Conservation (phyloP, 2,888 invertebrate species). For the Portevinia maculata region DNA sequence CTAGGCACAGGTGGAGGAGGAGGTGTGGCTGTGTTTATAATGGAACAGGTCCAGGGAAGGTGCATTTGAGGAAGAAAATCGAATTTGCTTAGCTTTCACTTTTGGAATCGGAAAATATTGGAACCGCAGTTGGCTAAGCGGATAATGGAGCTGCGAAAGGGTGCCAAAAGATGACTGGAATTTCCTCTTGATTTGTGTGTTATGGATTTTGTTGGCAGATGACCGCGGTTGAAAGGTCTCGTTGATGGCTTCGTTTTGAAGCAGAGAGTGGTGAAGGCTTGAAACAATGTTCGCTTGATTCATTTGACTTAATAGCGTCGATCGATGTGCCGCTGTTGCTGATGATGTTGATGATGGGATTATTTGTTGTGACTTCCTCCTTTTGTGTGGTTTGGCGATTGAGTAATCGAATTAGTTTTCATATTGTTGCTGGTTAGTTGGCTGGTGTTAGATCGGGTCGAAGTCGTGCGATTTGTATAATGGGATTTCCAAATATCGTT, state of each 20-base stretch:
- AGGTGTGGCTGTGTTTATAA: slow-evolving; percentile 39
- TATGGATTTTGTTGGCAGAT: slow-evolving; percentile 45
- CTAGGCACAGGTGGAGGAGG: slow-evolving; percentile 48
- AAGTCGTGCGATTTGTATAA: slow-evolving; percentile 58
- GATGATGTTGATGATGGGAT: slow-evolving; percentile 58
- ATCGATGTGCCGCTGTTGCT: slow-evolving; percentile 57
- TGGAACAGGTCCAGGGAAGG: slow-evolving; percentile 59
- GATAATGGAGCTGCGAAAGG: slow-evolving; percentile 36
- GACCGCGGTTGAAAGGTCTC: slow-evolving; percentile 68
- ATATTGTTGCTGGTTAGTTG: slow-evolving; percentile 1
- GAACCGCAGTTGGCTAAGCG: not conserved
- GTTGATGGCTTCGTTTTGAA: slow-evolving; percentile 59
- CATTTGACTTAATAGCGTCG: slow-evolving; percentile 72
- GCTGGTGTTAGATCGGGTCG: slow-evolving; percentile 60
- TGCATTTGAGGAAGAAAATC: slow-evolving; percentile 49
- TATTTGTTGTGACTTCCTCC: slow-evolving; percentile 63
- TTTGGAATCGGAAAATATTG: slow-evolving; percentile 32
- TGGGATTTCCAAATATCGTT: slow-evolving; percentile 27
- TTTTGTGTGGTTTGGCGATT: slow-evolving; percentile 54
- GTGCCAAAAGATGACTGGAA: slow-evolving; percentile 62
- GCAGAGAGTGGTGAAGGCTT: slow-evolving; percentile 48
- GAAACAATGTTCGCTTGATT: slow-evolving; percentile 58
- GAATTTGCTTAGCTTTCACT: slow-evolving; percentile 71
- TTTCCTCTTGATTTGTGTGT: slow-evolving; percentile 58
- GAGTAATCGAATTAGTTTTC: slow-evolving; percentile 65